Percentiles rank a stretch among this genome's conserved stretches.
Evolutionary conservation across 1,140 invertebrate species (phyloP).

Genomic region (Tribolium madens): DNA sequence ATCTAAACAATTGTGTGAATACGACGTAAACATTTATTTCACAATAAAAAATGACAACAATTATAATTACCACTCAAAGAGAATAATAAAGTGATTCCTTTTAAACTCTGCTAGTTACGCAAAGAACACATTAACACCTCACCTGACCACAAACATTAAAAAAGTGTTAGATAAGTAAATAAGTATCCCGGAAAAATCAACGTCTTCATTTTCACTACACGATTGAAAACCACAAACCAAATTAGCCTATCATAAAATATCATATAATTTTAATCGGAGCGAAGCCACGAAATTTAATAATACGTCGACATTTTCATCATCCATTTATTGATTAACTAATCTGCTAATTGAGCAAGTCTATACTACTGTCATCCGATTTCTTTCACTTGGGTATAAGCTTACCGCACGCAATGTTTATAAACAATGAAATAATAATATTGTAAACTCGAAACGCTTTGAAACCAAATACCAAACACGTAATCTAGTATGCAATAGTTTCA

Average conservation of each 20-base stretch:
- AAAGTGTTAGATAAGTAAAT: no score
- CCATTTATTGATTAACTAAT: slow-evolving; percentile 36
- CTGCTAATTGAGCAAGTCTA: slow-evolving; percentile 10
- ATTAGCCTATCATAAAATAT: neutral
- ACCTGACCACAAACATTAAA: no score
- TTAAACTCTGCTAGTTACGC: no score
- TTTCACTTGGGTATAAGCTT: neutral
- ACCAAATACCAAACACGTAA: no score
- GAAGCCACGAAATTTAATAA: slow-evolving; percentile 9
- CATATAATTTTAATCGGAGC: neutral
- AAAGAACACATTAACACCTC: no score
- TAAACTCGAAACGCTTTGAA: no score
- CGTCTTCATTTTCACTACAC: no score
- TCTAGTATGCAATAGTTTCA: no score
- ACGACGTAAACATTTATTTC: neutral
- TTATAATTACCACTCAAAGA: no score
- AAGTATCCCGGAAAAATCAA: no score
- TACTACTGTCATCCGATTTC: neutral
- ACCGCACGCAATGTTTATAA: neutral
- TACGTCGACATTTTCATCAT: slow-evolving; percentile 23
- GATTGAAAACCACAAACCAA: neutral
- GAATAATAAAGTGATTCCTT: no score
- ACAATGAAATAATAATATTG: neutral
- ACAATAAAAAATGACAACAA: slow-evolving; percentile 21
- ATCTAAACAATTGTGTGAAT: slow-evolving; percentile 23